phyloP scores from a whole-genome alignment of 2,797 vertebrate species.

The Labeo calbasu region DNA sequence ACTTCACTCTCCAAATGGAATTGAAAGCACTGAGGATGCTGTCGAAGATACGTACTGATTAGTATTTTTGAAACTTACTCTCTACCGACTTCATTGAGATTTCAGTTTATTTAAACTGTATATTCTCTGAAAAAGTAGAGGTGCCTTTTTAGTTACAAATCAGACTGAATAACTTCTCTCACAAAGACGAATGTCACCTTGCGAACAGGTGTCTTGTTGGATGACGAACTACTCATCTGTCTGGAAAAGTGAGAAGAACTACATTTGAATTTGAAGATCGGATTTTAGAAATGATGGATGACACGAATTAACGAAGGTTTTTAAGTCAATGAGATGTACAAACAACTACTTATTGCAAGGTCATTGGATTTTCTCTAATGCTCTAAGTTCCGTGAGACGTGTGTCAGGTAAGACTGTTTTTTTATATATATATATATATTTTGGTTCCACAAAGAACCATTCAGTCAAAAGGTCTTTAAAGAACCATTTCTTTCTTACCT shows the following conservation, averaged over 20 bases:
- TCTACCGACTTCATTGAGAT: neutral
- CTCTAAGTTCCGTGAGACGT: neutral
- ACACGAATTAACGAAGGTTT: neutral
- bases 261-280: neutral
- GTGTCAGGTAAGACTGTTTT: slow-evolving; percentile 21
- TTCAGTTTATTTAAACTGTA: neutral
- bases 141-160: neutral
- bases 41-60: neutral
- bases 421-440: neutral
- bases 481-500: too few species aligned
- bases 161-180: neutral
- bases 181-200: slow-evolving; percentile 1
- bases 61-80: neutral
- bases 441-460: neutral
- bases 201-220: slow-evolving; percentile 41
- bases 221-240: neutral
- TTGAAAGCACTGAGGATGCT: neutral
- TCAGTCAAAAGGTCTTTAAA: too few species aligned
- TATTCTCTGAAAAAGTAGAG: neutral
- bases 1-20: slow-evolving; percentile 20
- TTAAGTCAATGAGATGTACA: neutral
- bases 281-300: neutral
- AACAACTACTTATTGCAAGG: slow-evolving; percentile 17
- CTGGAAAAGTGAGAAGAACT: neutral
- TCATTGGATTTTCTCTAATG: slow-evolving; percentile 3